Evolutionary conservation across 1,140 invertebrate species (phyloP).

Genomic region (Pseudomyrmex concolor): DNA sequence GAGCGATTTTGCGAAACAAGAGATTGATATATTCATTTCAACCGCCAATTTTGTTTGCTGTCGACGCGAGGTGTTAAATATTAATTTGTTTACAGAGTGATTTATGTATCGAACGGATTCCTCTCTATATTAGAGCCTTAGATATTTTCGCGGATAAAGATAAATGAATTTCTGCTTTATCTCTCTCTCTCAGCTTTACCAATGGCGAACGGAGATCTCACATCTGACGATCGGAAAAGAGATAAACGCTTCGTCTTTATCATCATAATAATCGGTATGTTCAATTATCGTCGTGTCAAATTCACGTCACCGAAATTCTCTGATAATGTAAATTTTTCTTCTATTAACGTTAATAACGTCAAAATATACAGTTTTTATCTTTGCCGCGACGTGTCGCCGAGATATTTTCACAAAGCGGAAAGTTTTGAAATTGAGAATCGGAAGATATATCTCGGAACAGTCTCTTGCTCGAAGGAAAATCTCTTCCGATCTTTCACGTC

Average conservation of each 20-base stretch:
- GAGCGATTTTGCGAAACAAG: too few species aligned
- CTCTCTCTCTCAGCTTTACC: background rate
- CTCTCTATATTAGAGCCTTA: background rate
- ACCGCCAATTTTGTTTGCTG: too few species aligned
- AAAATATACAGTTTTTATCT: background rate
- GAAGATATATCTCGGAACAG: background rate
- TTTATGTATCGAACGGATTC: background rate
- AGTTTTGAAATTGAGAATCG: background rate
- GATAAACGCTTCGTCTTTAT: conserved; percentile 1
- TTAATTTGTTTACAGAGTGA: background rate
- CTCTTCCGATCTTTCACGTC: background rate
- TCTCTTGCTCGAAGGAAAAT: background rate
- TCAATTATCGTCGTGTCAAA: conserved; percentile 10
- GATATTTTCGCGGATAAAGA: background rate
- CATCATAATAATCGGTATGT: background rate
- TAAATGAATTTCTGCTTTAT: conserved; percentile 26
- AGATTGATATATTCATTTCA: too few species aligned
- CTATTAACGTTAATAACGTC: background rate
- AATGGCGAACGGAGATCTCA: conserved; percentile 8
- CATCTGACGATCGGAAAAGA: background rate
- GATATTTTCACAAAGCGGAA: background rate
- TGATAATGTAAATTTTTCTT: background rate
- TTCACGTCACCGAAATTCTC: background rate
- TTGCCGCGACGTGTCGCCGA: too few species aligned
- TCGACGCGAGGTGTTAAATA: too few species aligned